phyloP scores from a whole-genome alignment of 2,888 invertebrate genomes.

The Lasiommata megera region DNA sequence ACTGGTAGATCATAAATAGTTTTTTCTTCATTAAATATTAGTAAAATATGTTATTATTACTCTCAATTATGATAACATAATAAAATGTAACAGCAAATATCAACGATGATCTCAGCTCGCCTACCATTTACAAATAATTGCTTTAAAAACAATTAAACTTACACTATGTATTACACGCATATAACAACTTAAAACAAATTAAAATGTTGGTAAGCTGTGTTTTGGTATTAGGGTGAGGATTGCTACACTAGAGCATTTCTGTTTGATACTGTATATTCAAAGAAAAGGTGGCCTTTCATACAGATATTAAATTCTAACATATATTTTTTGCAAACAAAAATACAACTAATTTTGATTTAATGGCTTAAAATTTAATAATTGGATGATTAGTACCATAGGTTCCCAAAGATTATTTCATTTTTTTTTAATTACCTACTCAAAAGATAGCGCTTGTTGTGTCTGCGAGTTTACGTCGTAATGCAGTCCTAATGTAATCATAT shows the following conservation, averaged over 20 bases:
- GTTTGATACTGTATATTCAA: slow-evolving; percentile 32
- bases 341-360: not conserved
- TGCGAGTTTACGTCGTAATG: no score
- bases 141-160: slow-evolving; percentile 68
- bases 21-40: slow-evolving; percentile 52
- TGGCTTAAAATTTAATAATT: slow-evolving; percentile 1
- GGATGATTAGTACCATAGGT: not conserved
- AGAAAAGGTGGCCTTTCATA: slow-evolving; percentile 12
- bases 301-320: not conserved
- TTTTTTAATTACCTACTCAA: no score
- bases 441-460: no score
- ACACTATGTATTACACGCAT: slow-evolving; percentile 69
- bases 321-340: not conserved
- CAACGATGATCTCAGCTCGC: slow-evolving; percentile 61
- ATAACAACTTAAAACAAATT: slow-evolving; percentile 74
- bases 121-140: slow-evolving; percentile 59
- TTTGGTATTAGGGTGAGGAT: slow-evolving; percentile 81
- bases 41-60: slow-evolving; percentile 60
- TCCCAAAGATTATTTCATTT: not conserved
- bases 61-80: slow-evolving; percentile 61
- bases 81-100: slow-evolving; percentile 74
- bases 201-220: slow-evolving; percentile 80
- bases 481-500: no score
- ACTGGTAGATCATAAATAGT: slow-evolving; percentile 64
- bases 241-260: slow-evolving; percentile 63